phyloP scores from a whole-genome alignment of 2,888 invertebrate genomes.

The Oscheius sp. region DNA sequence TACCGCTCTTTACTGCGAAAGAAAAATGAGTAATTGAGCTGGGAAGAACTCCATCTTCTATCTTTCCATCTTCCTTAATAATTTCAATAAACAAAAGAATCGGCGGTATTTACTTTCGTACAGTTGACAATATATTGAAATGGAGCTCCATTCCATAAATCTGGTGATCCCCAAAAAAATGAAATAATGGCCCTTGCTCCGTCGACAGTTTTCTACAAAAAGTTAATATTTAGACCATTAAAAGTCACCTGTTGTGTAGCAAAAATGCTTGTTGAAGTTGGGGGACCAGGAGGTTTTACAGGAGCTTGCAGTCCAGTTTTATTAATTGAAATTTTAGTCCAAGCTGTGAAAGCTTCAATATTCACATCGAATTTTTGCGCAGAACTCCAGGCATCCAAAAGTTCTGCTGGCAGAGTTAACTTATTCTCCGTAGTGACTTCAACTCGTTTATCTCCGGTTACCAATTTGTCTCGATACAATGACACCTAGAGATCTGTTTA shows the following conservation, averaged over 20 bases:
- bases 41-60: conserved; percentile 48
- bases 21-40: conserved; percentile 61
- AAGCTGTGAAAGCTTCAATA: conserved; percentile 60
- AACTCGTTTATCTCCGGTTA: conserved; percentile 34
- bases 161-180: conserved; percentile 66
- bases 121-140: conserved; percentile 67
- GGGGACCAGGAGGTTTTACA: conserved; percentile 65
- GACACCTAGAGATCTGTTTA: conserved; percentile 31
- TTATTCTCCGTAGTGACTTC: conserved; percentile 48
- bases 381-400: conserved; percentile 62
- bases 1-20: conserved; percentile 68
- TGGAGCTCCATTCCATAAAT: conserved; percentile 66
- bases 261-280: conserved; percentile 58
- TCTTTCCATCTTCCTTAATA: conserved; percentile 51
- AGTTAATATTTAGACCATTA: neutral
- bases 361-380: conserved; percentile 66
- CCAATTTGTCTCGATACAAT: conserved; percentile 46
- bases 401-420: conserved; percentile 49
- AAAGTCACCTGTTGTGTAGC: conserved; percentile 61
- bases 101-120: too few species aligned
- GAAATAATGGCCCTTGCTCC: conserved; percentile 68
- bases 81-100: too few species aligned
- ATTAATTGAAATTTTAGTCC: conserved; percentile 56
- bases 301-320: conserved; percentile 64
- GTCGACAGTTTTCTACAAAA: conserved; percentile 64